phyloP scores from a whole-genome alignment of 2,113 vertebrate genomes.

The Aspiorhynchus laticeps region DNA sequence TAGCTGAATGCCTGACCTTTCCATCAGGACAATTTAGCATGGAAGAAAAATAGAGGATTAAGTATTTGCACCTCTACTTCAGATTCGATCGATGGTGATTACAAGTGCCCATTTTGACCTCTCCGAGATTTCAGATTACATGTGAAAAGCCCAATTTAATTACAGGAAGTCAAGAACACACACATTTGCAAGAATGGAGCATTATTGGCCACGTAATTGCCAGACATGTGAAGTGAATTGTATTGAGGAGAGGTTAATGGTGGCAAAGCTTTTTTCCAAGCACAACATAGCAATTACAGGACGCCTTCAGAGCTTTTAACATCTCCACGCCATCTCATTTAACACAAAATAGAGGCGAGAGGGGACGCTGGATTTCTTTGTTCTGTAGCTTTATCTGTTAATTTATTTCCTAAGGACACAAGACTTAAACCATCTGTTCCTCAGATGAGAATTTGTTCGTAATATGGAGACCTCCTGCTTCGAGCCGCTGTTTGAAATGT shows the following conservation, averaged over 20 bases:
- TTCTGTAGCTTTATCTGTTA: constrained; percentile 42
- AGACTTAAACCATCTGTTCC: constrained; percentile 53
- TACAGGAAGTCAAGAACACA: constrained; percentile 69
- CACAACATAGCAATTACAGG: constrained; percentile 81
- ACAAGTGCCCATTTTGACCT: constrained; percentile 64
- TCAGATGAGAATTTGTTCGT: constrained; percentile 31
- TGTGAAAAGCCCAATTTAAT: constrained; percentile 77
- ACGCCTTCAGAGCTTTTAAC: constrained; percentile 78
- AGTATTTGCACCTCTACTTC: constrained; percentile 57
- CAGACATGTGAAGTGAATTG: constrained; percentile 72
- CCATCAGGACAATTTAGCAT: constrained; percentile 62
- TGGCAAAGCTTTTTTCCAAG: constrained; percentile 77
- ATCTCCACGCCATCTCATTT: constrained; percentile 70
- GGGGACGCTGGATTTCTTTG: constrained; percentile 50
- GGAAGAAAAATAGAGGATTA: constrained; percentile 49
- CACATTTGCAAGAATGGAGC: constrained; percentile 60
- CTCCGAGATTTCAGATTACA: constrained; percentile 66
- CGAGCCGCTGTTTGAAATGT: constrained; percentile 38
- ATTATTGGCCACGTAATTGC: constrained; percentile 71
- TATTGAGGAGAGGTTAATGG: constrained; percentile 83
- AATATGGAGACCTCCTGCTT: constrained; percentile 15
- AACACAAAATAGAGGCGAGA: constrained; percentile 56
- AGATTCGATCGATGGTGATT: constrained; percentile 68
- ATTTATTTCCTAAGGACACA: constrained; percentile 29
- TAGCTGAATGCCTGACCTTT: constrained; percentile 60